A percentile compares a stretch with the other conserved stretches of the same genome.
phyloP scores from a whole-genome alignment of 2,113 vertebrate species.

The Oxyruncus cristatus region DNA sequence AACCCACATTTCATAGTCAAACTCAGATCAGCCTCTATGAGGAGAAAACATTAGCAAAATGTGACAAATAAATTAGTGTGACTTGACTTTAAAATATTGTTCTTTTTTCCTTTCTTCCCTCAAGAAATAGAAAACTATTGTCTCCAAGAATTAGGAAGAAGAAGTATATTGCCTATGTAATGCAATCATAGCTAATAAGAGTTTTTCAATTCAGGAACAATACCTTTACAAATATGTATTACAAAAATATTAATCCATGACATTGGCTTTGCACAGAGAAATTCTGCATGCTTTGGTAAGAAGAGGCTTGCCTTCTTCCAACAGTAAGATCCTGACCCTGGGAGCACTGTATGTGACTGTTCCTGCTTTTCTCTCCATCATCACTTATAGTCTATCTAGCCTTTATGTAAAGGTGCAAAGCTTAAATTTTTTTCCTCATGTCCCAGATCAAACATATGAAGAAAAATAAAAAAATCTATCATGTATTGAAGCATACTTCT shows the following conservation, averaged over 20 bases:
- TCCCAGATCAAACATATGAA: not conserved
- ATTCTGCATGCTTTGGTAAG: not conserved
- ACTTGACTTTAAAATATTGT: not conserved
- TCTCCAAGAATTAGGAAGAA: not conserved
- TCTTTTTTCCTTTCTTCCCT: not conserved
- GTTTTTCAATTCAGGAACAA: not conserved
- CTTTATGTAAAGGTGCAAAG: not conserved
- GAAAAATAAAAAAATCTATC: not conserved
- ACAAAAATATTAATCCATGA: not conserved
- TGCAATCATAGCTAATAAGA: not conserved
- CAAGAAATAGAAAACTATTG: not conserved
- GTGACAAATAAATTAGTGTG: not conserved
- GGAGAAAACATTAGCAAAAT: not conserved
- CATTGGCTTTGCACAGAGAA: not conserved
- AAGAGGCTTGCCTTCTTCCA: not conserved
- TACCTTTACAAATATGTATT: not conserved
- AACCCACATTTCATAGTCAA: not conserved
- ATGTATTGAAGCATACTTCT: not conserved
- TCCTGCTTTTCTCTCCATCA: rapidly evolving
- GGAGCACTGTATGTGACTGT: rapidly evolving
- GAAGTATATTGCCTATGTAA: not conserved
- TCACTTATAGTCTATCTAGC: not conserved
- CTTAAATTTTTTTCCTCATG: not conserved
- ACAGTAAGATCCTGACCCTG: not conserved
- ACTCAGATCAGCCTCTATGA: not conserved